Percentiles rank a stretch among this genome's conserved stretches.
These are phyloP conservation scores for Paraplagusia blochii DNA, from an alignment of 2,113 vertebrate species.

Conservation along the genomic window DNA sequence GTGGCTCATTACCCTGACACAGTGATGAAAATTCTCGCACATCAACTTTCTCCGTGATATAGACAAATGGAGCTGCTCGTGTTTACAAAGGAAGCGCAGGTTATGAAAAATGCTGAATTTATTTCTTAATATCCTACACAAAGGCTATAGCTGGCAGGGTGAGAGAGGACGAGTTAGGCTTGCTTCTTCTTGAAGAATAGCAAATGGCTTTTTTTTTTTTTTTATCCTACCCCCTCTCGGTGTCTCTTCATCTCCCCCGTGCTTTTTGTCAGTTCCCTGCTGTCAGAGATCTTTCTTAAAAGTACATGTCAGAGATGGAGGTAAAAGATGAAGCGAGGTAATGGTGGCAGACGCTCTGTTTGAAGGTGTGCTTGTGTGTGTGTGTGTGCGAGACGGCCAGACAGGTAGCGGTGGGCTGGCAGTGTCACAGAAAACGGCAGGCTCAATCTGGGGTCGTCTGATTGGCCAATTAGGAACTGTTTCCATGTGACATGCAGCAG, in stretches of 20 bases:
- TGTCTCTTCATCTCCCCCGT: constrained; percentile 6
- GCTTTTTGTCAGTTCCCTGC: constrained; percentile 38
- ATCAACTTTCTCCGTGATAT: neutral
- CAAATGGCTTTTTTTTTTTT: neutral
- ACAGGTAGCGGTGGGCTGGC: constrained; percentile 48
- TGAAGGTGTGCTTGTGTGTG: constrained; percentile 25
- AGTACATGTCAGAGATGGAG: constrained; percentile 56
- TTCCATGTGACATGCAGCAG: constrained; percentile 69
- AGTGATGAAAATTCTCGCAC: neutral
- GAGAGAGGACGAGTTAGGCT: constrained; percentile 28
- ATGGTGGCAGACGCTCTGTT: constrained; percentile 60
- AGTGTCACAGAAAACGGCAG: constrained; percentile 52
- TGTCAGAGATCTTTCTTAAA: constrained; percentile 56
- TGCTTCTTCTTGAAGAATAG: neutral
- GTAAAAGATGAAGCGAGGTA: constrained; percentile 60
- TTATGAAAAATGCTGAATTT: neutral
- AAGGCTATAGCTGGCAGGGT: constrained; percentile 3
- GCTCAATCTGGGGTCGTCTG: constrained; percentile 64
- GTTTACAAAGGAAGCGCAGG: neutral
- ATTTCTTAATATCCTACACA: constrained; percentile 7
- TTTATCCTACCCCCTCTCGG: neutral
- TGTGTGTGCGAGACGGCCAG: constrained; percentile 31
- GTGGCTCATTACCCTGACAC: neutral
- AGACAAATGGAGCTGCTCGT: neutral
- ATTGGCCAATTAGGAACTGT: constrained; percentile 74